Conservation (phyloP, 2,113 vertebrate genomes). For the Sialia sialis region DNA sequence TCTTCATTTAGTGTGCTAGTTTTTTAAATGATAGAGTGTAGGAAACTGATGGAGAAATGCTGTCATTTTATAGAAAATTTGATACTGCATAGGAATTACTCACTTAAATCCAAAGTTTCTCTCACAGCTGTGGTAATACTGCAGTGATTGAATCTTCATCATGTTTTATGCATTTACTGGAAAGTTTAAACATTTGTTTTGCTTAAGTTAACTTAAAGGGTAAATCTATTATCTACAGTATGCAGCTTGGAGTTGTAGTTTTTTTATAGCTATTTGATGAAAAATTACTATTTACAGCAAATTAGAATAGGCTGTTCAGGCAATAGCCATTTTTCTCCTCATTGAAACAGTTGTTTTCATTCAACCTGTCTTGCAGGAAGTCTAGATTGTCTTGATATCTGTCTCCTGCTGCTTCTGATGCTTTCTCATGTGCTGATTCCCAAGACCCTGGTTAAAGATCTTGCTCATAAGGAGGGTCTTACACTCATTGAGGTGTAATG, state of each 20-base stretch:
- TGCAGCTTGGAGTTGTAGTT: not conserved
- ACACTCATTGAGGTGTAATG: not conserved
- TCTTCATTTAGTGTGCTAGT: not conserved
- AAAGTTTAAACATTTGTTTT: not conserved
- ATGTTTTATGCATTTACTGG: not conserved
- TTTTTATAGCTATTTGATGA: not conserved
- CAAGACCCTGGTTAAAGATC: not conserved
- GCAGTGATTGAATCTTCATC: not conserved
- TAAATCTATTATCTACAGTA: not conserved
- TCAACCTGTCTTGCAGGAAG: not conserved
- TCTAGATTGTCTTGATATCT: not conserved
- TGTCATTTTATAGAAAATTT: not conserved
- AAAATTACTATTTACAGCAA: not conserved
- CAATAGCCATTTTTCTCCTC: not conserved
- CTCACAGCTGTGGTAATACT: not conserved
- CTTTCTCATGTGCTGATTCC: not conserved
- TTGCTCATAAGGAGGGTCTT: not conserved
- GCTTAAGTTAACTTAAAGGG: not conserved
- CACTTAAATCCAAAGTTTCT: not conserved
- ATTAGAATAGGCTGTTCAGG: not conserved
- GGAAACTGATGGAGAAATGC: not conserved
- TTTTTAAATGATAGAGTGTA: not conserved
- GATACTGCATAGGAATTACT: not conserved
- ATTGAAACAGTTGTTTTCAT: not conserved
- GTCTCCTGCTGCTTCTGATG: not conserved